Base-by-base conservation (phyloP, 2,888 invertebrate genomes). In the Magallana nippona region DNA sequence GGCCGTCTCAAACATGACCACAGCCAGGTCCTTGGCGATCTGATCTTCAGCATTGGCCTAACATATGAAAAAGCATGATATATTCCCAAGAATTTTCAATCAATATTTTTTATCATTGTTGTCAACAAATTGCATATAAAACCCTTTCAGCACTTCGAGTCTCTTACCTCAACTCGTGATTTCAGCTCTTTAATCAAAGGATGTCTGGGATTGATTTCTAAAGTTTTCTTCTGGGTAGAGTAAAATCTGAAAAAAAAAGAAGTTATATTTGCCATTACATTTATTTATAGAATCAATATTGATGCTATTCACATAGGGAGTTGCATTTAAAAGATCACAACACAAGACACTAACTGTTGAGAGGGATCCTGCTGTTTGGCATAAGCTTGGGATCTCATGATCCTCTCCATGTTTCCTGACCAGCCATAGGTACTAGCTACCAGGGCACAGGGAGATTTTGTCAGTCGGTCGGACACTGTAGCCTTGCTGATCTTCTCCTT, bases 351-450 rank as follows among this genome's bases (percentile, higher is more conserved):
- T 93, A 92, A 95, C 91, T 96, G 96, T 92, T 97, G 96, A 93
- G 98, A 91, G 10, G 93, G 89, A 87, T 94, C 94, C 63, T 98
- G 97, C 5, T 96, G 94, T 94, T 99, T 99, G 94, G 98, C 98
- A 95, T 99, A 99, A 19, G 99, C 98, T 95, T 99, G 99, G 10
- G 95, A 94, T 86, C 93, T 94, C 87, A 99, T 98, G 88, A 99
- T 96, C 81, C 99, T 96, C 95, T 99, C 99, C 99, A 99, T 99
- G 95, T 99, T 99, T 92, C 99, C 99, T 91, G 99, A 98, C 99
- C 99, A 99, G 90, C 99, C 99, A 95, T 98, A 99, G 95, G 97
- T 97, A 86, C 97, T 97, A 88, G 99, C 99, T 79, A 99, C 98
- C 82, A 99, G 95, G 82, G 98, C 99, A 94, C 98, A 98, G 0